phyloP scores from a whole-genome alignment of 2,888 invertebrate species.

The Strigamia transsilvanica region DNA sequence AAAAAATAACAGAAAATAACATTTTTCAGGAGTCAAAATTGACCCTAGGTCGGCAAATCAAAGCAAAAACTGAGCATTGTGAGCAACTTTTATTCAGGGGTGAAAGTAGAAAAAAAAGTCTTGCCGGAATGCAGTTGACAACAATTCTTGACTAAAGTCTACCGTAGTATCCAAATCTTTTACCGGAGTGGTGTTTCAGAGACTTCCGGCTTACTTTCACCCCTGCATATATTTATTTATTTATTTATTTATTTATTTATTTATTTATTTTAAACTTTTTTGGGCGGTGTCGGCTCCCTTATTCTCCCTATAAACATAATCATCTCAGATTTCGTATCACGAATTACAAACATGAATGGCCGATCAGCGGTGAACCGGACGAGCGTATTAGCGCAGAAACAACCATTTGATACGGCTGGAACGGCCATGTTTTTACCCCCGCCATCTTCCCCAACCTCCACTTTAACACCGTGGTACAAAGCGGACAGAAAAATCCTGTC shows the following conservation, averaged over 20 bases:
- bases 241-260: not conserved
- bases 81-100: too few relatives aligned
- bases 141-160: too few relatives aligned
- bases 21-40: too few relatives aligned
- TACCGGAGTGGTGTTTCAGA: too few relatives aligned
- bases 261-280: not conserved
- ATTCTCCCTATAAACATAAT: slow-evolving; percentile 58
- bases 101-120: too few relatives aligned
- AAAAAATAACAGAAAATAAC: too few relatives aligned
- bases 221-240: too few relatives aligned
- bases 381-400: slow-evolving; percentile 26
- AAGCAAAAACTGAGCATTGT: too few relatives aligned
- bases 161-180: too few relatives aligned
- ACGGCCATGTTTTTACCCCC: not conserved
- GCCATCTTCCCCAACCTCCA: slow-evolving; percentile 42
- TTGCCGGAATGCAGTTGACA: too few relatives aligned
- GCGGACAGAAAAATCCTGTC: slow-evolving; percentile 32
- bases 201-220: too few relatives aligned
- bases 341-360: slow-evolving; percentile 59
- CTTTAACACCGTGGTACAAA: not conserved
- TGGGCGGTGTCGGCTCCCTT: slow-evolving; percentile 55
- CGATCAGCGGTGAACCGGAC: slow-evolving; percentile 57
- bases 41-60: too few relatives aligned
- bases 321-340: slow-evolving; percentile 56
- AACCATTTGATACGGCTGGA: not conserved